Conservation (phyloP, 1,140 invertebrate genomes). For the Pissodes strobi region DNA sequence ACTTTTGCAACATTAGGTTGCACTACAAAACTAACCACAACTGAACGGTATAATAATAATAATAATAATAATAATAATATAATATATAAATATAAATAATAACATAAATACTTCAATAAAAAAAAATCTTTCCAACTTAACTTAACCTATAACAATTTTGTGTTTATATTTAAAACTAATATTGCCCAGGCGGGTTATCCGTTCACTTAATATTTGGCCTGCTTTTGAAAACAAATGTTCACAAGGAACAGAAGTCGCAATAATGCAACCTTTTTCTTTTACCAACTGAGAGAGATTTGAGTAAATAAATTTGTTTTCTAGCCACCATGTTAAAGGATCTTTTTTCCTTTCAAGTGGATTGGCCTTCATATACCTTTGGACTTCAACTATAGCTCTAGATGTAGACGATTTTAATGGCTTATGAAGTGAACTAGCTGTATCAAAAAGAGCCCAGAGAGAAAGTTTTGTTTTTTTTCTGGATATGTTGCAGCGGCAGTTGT, state of each 20-base stretch:
- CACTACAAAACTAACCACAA: too few relatives aligned
- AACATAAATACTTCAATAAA: too few relatives aligned
- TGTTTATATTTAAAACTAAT: too few relatives aligned
- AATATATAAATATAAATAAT: too few relatives aligned
- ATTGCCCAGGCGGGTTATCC: conserved; percentile 15
- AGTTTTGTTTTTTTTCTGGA: not conserved
- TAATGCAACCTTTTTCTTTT: conserved; percentile 10
- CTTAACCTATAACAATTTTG: too few relatives aligned
- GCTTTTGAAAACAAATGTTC: conserved; percentile 31
- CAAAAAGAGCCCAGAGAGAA: not conserved
- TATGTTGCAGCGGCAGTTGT: not conserved
- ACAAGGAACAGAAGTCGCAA: conserved; percentile 26
- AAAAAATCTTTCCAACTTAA: too few relatives aligned
- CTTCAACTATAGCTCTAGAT: conserved; percentile 16
- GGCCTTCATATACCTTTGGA: conserved; percentile 19
- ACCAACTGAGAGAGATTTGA: conserved; percentile 5
- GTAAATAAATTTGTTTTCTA: conserved; percentile 23
- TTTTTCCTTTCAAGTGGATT: conserved; percentile 3
- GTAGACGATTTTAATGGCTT: not conserved
- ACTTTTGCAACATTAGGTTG: too few relatives aligned
- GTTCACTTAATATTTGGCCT: conserved; percentile 18
- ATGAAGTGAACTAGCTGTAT: not conserved
- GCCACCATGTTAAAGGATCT: conserved; percentile 20
- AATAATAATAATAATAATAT: too few relatives aligned
- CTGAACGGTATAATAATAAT: too few relatives aligned